Evolutionary conservation across 1,140 invertebrate species (phyloP).

Genomic region (Galleria mellonella): DNA sequence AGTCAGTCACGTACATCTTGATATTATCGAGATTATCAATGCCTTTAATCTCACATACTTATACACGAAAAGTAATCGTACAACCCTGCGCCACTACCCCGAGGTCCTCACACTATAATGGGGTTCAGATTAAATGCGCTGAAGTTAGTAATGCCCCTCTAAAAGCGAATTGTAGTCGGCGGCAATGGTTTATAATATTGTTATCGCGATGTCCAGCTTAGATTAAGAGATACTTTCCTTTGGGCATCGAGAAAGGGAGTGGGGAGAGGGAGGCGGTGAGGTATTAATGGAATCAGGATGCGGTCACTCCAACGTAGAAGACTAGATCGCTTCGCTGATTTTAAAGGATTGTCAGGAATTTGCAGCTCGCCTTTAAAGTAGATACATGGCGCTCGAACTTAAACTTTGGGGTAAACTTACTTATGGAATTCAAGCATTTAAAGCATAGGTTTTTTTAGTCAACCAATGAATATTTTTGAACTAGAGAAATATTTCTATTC

Average conservation of each 20-base stretch:
- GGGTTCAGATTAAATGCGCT: constrained; percentile 41
- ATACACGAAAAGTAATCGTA: too few relatives aligned
- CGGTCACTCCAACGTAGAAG: constrained; percentile 23
- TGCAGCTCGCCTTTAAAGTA: constrained; percentile 27
- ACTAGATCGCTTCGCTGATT: constrained; percentile 37
- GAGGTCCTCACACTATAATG: constrained; percentile 25
- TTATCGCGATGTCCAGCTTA: constrained; percentile 44
- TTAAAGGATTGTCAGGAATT: constrained; percentile 45
- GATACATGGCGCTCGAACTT: constrained; percentile 27
- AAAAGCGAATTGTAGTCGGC: constrained; percentile 52
- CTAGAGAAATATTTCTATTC: too few relatives aligned
- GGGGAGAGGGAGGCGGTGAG: constrained; percentile 11
- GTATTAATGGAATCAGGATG: constrained; percentile 49
- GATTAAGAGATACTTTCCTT: constrained; percentile 44
- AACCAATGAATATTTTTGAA: too few relatives aligned
- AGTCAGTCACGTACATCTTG: constrained; percentile 9
- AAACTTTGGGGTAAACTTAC: constrained; percentile 32
- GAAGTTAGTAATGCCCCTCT: constrained; percentile 45
- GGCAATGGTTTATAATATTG: constrained; percentile 43
- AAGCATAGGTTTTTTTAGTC: constrained; percentile 19
- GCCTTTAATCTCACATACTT: constrained; percentile 6
- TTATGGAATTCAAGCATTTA: constrained; percentile 9
- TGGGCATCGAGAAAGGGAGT: constrained; percentile 13
- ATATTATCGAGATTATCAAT: constrained; percentile 9
- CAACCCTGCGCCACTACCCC: constrained; percentile 1